A percentile compares a stretch with the other conserved stretches of the same genome.
Evolutionary conservation across 2,888 invertebrate genomes (phyloP).

Genomic region (Chrysolina haemoptera): DNA sequence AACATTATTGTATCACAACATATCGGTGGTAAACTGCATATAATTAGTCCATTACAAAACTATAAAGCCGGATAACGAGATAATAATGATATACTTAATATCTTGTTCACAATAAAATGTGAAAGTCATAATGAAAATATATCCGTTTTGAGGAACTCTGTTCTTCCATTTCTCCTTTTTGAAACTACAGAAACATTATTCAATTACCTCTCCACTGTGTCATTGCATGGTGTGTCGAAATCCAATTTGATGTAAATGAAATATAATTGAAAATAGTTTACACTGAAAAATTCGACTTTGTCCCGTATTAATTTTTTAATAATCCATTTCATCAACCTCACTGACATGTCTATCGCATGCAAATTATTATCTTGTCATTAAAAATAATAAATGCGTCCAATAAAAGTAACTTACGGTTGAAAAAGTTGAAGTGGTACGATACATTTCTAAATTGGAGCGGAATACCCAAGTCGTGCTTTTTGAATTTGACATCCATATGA

Average conservation of each 20-base stretch:
- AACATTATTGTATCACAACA: not conserved
- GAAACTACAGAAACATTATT: not conserved
- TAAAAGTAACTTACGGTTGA: conserved; percentile 9
- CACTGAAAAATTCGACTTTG: conserved; percentile 37
- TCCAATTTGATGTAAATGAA: conserved; percentile 31
- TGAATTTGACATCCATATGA: not conserved
- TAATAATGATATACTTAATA: not conserved
- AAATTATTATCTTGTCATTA: conserved; percentile 26
- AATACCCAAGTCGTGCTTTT: not conserved
- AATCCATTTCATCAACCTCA: conserved; percentile 21
- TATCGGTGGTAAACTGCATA: not conserved
- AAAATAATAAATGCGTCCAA: conserved; percentile 4
- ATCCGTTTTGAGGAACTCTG: too few species aligned
- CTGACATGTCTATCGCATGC: conserved; percentile 17
- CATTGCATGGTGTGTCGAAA: not conserved
- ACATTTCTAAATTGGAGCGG: not conserved
- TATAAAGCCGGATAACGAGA: not conserved
- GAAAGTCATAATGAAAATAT: not conserved
- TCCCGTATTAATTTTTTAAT: conserved; percentile 28
- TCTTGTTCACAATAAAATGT: not conserved
- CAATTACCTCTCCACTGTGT: not conserved
- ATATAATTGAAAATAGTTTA: conserved; percentile 31
- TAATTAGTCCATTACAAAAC: not conserved
- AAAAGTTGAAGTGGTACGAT: not conserved
- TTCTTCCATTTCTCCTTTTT: too few species aligned